Evolutionary conservation across 2,888 invertebrate genomes (phyloP).

Genomic region (Tachina fera): DNA sequence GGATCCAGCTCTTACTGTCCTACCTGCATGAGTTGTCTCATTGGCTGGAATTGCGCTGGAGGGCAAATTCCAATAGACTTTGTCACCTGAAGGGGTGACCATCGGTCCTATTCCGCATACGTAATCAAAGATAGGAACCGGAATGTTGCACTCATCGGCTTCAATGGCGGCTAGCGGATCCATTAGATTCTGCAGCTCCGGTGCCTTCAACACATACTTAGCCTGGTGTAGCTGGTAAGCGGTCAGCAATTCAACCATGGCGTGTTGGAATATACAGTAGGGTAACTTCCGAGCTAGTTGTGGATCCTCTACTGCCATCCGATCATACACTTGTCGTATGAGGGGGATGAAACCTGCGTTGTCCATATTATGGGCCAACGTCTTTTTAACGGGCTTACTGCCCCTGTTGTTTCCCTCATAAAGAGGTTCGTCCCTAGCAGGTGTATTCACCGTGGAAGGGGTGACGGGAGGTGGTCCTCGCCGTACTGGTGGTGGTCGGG

Average conservation of each 20-base stretch:
- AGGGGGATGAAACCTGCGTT: no score
- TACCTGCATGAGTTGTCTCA: not conserved
- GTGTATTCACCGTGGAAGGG: not conserved
- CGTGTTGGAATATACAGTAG: not conserved
- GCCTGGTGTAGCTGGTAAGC: not conserved
- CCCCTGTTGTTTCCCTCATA: not conserved
- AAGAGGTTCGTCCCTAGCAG: not conserved
- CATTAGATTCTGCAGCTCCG: not conserved
- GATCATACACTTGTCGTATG: not conserved
- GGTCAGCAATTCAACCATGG: not conserved
- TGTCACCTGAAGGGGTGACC: not conserved
- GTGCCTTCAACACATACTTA: constrained; percentile 1
- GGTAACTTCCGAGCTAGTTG: not conserved
- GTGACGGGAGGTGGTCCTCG: no score
- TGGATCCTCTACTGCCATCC: not conserved
- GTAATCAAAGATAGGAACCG: not conserved
- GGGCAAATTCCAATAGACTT: not conserved
- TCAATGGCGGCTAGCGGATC: not conserved
- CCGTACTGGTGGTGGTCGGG: no score
- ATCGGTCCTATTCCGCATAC: not conserved
- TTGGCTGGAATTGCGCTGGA: not conserved
- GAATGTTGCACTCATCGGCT: not conserved
- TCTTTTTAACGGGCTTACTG: not conserved
- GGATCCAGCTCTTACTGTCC: not conserved
- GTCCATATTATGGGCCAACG: not conserved